phyloP scores from a whole-genome alignment of 2,888 invertebrate species.

The Incurvaria masculella region DNA sequence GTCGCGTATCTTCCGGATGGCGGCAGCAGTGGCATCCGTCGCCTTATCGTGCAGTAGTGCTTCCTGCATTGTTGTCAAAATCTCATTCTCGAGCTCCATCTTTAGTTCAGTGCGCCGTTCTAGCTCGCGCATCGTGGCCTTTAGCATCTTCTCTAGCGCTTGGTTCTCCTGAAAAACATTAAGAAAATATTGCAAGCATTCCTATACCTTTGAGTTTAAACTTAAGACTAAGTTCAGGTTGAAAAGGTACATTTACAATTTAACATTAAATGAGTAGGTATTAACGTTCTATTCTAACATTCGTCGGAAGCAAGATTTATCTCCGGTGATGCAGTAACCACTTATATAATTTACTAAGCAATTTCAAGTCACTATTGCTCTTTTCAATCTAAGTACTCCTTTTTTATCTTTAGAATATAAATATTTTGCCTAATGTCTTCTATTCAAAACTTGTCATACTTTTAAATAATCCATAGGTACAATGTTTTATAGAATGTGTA shows the following conservation, averaged over 20 bases:
- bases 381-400: background rate
- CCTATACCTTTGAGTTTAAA: background rate
- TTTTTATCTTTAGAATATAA: background rate
- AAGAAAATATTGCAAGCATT: background rate
- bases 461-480: too few species aligned
- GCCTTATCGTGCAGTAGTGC: conserved; percentile 68
- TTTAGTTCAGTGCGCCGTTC: conserved; percentile 56
- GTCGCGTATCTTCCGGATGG: conserved; percentile 48
- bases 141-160: conserved; percentile 35
- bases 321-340: too few species aligned
- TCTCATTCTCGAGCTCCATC: conserved; percentile 60
- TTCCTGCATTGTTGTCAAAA: conserved; percentile 62
- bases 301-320: too few species aligned
- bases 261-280: too few species aligned
- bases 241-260: background rate
- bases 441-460: too few species aligned
- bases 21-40: conserved; percentile 51
- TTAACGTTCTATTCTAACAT: too few species aligned
- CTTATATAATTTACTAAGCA: too few species aligned
- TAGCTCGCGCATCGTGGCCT: conserved; percentile 31
- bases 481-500: too few species aligned
- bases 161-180: conserved; percentile 45
- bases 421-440: too few species aligned
- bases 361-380: background rate
- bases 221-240: background rate